Evolutionary conservation across 92 coral and sea anemone species (phyloP).

Genomic region (Phenganax stokvisi): DNA sequence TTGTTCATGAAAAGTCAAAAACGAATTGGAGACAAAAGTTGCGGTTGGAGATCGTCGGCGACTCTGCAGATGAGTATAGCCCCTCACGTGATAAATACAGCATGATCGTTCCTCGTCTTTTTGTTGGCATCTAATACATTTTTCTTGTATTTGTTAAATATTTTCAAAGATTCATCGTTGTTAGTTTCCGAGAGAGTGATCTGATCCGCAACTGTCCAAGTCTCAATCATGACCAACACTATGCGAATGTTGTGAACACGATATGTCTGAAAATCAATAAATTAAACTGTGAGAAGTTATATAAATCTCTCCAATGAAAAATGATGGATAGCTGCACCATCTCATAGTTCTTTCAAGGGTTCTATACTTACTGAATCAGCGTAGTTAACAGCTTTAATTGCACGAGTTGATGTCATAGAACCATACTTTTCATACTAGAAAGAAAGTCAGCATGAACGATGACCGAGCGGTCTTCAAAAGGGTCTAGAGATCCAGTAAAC

Average conservation of each 20-base stretch:
- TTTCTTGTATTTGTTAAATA: constrained; percentile 64
- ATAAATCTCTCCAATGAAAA: neutral
- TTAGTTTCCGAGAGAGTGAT: constrained; percentile 46
- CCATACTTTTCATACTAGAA: constrained; percentile 1
- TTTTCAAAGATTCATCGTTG: constrained; percentile 59
- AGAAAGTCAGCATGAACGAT: neutral
- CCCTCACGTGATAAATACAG: constrained; percentile 79
- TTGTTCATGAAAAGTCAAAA: no score
- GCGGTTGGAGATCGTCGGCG: no score
- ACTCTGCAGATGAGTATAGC: neutral
- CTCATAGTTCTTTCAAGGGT: no score
- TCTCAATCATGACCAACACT: constrained; percentile 59
- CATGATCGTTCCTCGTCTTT: constrained; percentile 61
- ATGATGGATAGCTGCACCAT: neutral
- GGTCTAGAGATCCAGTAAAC: no score
- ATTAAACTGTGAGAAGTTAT: neutral
- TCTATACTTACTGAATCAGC: constrained; percentile 19
- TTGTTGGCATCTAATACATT: constrained; percentile 46
- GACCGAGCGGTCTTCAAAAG: no score
- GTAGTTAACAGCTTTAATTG: constrained; percentile 5
- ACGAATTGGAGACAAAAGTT: no score
- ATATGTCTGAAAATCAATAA: constrained; percentile 50
- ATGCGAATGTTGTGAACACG: constrained; percentile 78
- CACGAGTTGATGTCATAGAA: constrained; percentile 6
- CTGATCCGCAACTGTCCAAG: constrained; percentile 55